These are phyloP conservation scores for Poeciliopsis turneri DNA, from an alignment of 2,797 vertebrate species.

Conservation along the genomic window DNA sequence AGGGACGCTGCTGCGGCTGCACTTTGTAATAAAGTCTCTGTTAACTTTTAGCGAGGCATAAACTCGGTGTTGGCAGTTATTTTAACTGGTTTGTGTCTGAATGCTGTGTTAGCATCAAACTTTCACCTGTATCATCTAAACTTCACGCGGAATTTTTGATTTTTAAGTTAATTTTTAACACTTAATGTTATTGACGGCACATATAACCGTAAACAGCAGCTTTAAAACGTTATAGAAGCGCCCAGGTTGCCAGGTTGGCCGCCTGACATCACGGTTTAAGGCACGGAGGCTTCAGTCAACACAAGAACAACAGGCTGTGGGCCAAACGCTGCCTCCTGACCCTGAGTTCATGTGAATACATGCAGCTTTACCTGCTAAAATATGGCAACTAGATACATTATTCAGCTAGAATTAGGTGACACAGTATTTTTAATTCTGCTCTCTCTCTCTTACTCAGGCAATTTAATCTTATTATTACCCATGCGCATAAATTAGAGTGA, in stretches of 20 bases:
- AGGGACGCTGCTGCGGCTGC: not conserved
- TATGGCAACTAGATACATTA: not conserved
- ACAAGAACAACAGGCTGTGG: not conserved
- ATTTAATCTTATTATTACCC: not conserved
- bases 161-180: not conserved
- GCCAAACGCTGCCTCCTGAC: not conserved
- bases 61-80: too few species aligned
- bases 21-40: not conserved
- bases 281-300: not conserved
- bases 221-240: not conserved
- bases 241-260: not conserved
- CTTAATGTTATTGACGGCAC: not conserved
- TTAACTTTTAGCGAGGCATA: not conserved
- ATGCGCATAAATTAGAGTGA: not conserved
- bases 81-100: not conserved
- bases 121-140: not conserved
- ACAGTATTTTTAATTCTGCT: not conserved
- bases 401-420: not conserved
- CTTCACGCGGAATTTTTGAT: not conserved
- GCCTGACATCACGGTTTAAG: not conserved
- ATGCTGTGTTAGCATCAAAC: not conserved
- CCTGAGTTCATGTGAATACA: not conserved
- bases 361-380: not conserved
- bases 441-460: not conserved
- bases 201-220: not conserved